Evolutionary conservation across 2,797 vertebrate genomes (phyloP).

Genomic region (Novumbra hubbsi): DNA sequence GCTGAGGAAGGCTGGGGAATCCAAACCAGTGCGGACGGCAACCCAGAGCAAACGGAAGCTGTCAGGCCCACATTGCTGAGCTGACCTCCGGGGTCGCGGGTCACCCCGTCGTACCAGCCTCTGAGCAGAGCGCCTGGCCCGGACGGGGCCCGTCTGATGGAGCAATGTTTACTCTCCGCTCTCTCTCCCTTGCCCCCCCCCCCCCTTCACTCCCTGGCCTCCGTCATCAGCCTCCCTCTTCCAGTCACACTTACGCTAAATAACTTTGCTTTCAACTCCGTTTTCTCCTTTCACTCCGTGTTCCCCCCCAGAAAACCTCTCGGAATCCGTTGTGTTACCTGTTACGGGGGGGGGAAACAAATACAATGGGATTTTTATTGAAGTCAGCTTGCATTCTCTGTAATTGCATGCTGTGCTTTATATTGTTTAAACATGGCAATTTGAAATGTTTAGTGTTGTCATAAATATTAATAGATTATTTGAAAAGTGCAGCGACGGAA

Average conservation of each 20-base stretch:
- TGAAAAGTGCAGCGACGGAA: conserved; percentile 73
- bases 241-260: conserved; percentile 66
- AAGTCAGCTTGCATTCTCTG: conserved; percentile 63
- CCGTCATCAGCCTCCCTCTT: conserved; percentile 71
- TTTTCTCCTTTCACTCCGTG: conserved; percentile 47
- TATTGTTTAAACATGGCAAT: conserved; percentile 75
- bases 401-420: conserved; percentile 63
- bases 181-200: conserved; percentile 49
- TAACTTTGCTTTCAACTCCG: conserved; percentile 65
- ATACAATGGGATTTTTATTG: conserved; percentile 54
- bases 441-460: conserved; percentile 78
- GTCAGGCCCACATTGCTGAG: conserved; percentile 84
- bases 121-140: conserved; percentile 63
- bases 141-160: conserved; percentile 53
- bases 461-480: conserved; percentile 83
- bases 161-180: conserved; percentile 84
- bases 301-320: conserved; percentile 49
- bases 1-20: conserved; percentile 86
- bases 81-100: conserved; percentile 79
- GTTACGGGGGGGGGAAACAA: conserved; percentile 44
- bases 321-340: conserved; percentile 56
- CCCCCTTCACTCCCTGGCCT: conserved; percentile 38
- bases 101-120: conserved; percentile 86
- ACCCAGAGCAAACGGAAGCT: conserved; percentile 91
- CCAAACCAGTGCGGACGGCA: conserved; percentile 83